phyloP scores from a whole-genome alignment of 2,888 invertebrate genomes.

The Xestia rhomboidea region DNA sequence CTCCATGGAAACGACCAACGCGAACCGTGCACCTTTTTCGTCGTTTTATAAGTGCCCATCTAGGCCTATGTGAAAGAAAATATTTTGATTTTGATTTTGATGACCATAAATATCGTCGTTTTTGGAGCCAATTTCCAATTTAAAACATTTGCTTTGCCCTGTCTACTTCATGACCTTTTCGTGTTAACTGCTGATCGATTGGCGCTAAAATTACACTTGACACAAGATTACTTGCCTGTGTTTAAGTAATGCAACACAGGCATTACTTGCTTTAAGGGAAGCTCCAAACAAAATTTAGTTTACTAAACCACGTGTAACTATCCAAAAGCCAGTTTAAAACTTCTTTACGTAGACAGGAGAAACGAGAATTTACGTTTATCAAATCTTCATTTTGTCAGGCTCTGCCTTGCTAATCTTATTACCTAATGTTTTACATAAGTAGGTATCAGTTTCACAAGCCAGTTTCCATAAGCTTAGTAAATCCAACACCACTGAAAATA shows the following conservation, averaged over 20 bases:
- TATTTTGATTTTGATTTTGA: too few species aligned
- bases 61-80: too few species aligned
- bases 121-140: too few species aligned
- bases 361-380: neutral
- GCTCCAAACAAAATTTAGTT: too few species aligned
- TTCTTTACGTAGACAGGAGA: neutral
- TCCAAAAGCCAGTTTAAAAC: neutral
- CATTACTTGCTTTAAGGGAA: too few species aligned
- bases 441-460: neutral
- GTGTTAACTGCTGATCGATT: neutral
- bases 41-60: too few species aligned
- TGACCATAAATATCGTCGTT: neutral
- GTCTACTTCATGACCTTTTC: neutral
- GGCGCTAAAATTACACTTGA: too few species aligned
- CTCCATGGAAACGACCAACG: too few species aligned
- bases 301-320: neutral
- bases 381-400: neutral
- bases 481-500: conserved; percentile 8
- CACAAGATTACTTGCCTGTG: too few species aligned
- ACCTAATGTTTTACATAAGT: neutral
- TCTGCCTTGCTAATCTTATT: neutral
- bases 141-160: too few species aligned
- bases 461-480: conserved; percentile 15
- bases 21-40: too few species aligned
- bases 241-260: too few species aligned